Evolutionary conservation across 2,888 invertebrate species (phyloP).

Genomic region (Sesia bembeciformis): DNA sequence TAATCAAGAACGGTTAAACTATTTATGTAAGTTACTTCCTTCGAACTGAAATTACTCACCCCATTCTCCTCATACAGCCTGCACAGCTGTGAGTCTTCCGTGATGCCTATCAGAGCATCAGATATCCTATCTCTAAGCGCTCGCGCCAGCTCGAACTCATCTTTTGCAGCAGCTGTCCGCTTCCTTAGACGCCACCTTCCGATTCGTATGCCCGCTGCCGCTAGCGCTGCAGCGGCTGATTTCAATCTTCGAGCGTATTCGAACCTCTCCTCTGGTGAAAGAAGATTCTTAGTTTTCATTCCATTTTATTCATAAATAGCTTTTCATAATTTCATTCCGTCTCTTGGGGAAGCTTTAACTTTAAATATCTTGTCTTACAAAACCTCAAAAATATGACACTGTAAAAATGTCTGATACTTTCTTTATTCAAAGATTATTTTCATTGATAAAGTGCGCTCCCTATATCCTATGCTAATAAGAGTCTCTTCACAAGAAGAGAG

Average conservation of each 20-base stretch:
- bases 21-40: too few relatives aligned
- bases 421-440: too few relatives aligned
- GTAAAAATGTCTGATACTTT: too few relatives aligned
- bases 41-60: constrained; percentile 49
- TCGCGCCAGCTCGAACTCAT: constrained; percentile 94
- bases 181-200: constrained; percentile 95
- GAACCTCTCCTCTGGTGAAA: constrained; percentile 85
- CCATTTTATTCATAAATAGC: not conserved
- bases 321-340: not conserved
- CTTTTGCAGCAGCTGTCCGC: constrained; percentile 91
- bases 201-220: constrained; percentile 90
- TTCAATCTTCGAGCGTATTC: constrained; percentile 95
- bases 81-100: constrained; percentile 82
- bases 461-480: too few relatives aligned
- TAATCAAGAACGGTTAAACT: too few relatives aligned
- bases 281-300: not conserved
- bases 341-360: not conserved
- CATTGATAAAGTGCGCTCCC: too few relatives aligned
- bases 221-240: constrained; percentile 86
- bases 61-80: constrained; percentile 87
- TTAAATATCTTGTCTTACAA: not conserved
- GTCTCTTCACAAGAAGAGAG: too few relatives aligned
- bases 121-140: constrained; percentile 92
- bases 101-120: constrained; percentile 84
- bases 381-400: too few relatives aligned